phyloP scores from a whole-genome alignment of 2,113 vertebrate species.

The Pteronura brasiliensis region DNA sequence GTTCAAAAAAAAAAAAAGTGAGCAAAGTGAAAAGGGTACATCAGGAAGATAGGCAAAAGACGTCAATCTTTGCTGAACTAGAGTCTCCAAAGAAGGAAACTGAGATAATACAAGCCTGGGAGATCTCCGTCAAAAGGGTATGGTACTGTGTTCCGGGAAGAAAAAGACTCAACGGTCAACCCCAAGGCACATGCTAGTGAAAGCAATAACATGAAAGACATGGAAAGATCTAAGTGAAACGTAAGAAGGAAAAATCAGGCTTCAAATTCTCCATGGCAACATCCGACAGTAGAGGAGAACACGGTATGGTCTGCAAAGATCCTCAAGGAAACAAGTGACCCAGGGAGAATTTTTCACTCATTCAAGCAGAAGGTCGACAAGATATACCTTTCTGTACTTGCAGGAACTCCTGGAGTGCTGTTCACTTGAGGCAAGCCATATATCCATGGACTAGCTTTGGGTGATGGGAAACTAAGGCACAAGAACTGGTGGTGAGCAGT shows the following conservation, averaged over 20 bases:
- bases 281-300: background rate
- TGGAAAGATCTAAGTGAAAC: background rate
- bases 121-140: background rate
- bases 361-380: background rate
- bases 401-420: background rate
- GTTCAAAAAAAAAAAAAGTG: background rate
- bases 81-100: background rate
- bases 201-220: background rate
- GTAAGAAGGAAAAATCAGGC: background rate
- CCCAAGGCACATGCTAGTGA: background rate
- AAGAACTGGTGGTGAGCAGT: background rate
- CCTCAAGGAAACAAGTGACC: background rate
- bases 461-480: accelerated
- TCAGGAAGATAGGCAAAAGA: background rate
- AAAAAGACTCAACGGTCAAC: background rate
- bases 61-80: background rate
- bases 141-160: background rate
- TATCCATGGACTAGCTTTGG: background rate
- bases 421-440: background rate
- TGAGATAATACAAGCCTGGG: background rate
- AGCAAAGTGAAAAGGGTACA: background rate
- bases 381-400: accelerated
- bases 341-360: background rate
- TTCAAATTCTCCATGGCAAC: background rate
- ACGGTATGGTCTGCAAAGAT: background rate